Conservation (phyloP, 1,140 invertebrate species). For the Drosophila prosaltans region DNA sequence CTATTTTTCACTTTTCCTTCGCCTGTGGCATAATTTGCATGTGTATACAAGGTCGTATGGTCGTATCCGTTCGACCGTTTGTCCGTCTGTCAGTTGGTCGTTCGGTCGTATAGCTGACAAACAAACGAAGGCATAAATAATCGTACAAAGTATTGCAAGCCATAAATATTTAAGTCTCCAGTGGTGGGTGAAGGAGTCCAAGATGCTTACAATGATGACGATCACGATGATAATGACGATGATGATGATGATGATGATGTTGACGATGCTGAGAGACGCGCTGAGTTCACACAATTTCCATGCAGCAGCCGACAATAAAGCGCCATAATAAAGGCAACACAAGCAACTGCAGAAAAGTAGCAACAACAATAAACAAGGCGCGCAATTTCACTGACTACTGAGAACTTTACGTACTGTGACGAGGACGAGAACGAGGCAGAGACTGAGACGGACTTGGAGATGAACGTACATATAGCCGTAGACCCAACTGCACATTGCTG, state of each 20-base stretch:
- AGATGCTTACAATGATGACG: conserved; percentile 36
- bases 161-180: conserved; percentile 70
- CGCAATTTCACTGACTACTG: conserved; percentile 78
- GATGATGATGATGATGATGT: conserved; percentile 15
- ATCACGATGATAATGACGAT: conserved; percentile 21
- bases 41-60: conserved; percentile 36
- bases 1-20: conserved; percentile 38
- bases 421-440: conserved; percentile 24
- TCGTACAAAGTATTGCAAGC: conserved; percentile 75
- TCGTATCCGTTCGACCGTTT: conserved; percentile 32
- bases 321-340: conserved; percentile 64
- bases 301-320: conserved; percentile 67
- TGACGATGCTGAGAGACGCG: conserved; percentile 12
- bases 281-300: conserved; percentile 63
- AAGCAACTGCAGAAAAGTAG: conserved; percentile 36
- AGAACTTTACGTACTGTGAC: conserved; percentile 79
- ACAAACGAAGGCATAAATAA: conserved; percentile 76
- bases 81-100: not conserved
- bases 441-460: not conserved
- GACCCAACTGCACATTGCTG: conserved; percentile 5
- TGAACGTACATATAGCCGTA: not conserved
- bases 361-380: conserved; percentile 74
- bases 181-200: conserved; percentile 18
- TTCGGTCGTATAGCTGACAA: conserved; percentile 32
- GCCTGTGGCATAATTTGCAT: conserved; percentile 61